Base-by-base conservation (phyloP, 1,140 invertebrate genomes). In the Anoplolepis gracilipes region DNA sequence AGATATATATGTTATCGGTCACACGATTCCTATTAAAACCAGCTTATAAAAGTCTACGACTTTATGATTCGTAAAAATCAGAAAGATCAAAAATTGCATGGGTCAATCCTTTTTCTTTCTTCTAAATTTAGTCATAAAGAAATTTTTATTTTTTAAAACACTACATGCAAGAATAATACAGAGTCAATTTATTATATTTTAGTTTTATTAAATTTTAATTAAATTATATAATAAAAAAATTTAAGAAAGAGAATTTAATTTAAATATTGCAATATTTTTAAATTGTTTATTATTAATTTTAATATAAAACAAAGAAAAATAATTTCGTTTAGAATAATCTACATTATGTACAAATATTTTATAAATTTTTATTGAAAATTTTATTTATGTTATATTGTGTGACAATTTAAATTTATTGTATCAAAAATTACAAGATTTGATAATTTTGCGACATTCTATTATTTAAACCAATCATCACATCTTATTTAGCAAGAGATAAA, bases 391-490 rank as follows among this genome's bases (percentile, higher is more conserved):
- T 28, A 69, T 30, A 49, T 1, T 1, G 28, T 36, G 16, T 57
- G 30, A n/a, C 16, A 19, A 2, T 72, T 55, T 33, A 42, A 57
- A 25, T 36, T 33, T 39, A 39, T 22, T 59, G 39, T 42, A 39
- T 39, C 28, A 30, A 59, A 61, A 28, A 25, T 61, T 22, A n/a
- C 55, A 39, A 39, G 8, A 59, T 61, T 30, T 39, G 28, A 28
- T 75, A 22, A 53, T 16, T 2, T 4, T 3, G 28, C 13, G 16
- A 4, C 4, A 49, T 49, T 16, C 16, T 49, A 4, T 19, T 22
- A 11, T 67, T 67, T 16, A 36, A 49, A 67, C 46, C 22, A 49
- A 55, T 75, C 76, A 30, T 85, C 76, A 86, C 69, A 82, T 53
- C 33, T 76, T 22, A 5, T 49, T 42, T 46, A 53, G 11, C 61